Base-by-base conservation (phyloP, 2,113 vertebrate genomes). In the Hoplias malabaricus region DNA sequence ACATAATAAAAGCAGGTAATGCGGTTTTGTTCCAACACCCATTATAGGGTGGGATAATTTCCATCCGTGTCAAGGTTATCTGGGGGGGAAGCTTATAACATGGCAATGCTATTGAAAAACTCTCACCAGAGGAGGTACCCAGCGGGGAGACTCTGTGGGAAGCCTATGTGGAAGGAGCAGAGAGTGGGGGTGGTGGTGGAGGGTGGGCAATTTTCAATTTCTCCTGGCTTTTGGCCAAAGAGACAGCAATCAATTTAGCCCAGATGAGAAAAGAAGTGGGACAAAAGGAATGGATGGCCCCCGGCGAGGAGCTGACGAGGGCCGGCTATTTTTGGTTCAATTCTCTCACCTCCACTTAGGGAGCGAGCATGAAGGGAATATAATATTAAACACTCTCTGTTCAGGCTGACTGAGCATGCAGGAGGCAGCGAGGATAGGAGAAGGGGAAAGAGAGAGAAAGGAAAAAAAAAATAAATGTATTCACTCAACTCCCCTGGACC, bases 281-380 rank as follows among this genome's bases (percentile, higher is more conserved):
- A 90, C 92, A 92, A 90, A 89, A 87, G 84, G 87, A 91, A 89
- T 69, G 83, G 88, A 86, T 85, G 89, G 88, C 87, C 89, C 67
- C 78, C 75, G 73, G 84, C 63, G 81, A 78, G 70, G 74, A 57
- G 62, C 29, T 9, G 54, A 48, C 38, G 4, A 46, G 69, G 87
- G 77, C 38, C 65, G 75, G 87, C 90, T 93, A 91, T 93, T 93
- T 93, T 92, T 90, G 92, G 91, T 74, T 84, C 75, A 54, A 84
- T 86, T 83, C 56, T 90, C 89, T 91, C 88, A 90, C 88, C 87
- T 91, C 84, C 88, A 84, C 85, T 84, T 73, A 85, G 80, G 83
- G 79, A 73, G 75, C 80, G 16, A 73, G 80, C 77, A 80, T 86
- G 84, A 87, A 88, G 89, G 73, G 89, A 91, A 88, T 73, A 79